phyloP scores from a whole-genome alignment of 2,797 vertebrate genomes.

The Neosalanx taihuensis region DNA sequence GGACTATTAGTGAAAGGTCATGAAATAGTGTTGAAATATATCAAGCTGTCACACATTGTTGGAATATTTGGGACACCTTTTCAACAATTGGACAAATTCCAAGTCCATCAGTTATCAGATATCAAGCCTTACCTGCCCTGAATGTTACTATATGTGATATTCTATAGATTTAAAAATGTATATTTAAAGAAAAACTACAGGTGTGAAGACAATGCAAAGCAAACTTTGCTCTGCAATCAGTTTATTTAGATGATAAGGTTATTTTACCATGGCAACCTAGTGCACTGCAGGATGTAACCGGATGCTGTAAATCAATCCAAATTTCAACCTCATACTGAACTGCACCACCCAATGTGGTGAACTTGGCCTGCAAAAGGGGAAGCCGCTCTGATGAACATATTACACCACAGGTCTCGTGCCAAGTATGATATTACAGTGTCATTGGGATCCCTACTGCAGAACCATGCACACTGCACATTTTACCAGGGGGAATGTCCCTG shows the following conservation, averaged over 20 bases:
- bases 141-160: no score
- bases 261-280: neutral
- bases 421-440: neutral
- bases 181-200: neutral
- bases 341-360: neutral
- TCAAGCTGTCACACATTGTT: neutral
- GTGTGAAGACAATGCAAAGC: neutral
- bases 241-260: neutral
- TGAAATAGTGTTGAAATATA: neutral
- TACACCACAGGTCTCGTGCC: neutral
- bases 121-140: no score
- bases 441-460: neutral
- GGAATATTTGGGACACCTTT: neutral
- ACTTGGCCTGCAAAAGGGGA: neutral
- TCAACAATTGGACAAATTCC: no score
- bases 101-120: no score
- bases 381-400: neutral
- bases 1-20: neutral
- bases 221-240: neutral
- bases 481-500: neutral
- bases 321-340: neutral
- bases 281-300: neutral
- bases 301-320: neutral
- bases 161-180: neutral
- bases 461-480: neutral